Conservation (phyloP, 1,140 invertebrate species). For the Caenorhabditis brenneri region DNA sequence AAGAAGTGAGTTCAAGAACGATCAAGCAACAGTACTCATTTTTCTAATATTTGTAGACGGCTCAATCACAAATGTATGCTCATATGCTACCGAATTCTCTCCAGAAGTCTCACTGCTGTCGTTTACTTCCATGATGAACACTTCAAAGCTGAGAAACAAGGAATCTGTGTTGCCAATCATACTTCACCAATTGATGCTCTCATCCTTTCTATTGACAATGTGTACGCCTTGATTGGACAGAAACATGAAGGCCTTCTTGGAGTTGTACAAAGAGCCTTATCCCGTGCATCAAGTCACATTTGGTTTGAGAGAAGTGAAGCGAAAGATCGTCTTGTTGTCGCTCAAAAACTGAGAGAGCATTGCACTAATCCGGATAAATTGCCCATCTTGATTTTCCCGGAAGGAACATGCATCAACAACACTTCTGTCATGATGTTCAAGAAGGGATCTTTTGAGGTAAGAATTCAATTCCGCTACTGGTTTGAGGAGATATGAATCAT, state of each 20-base stretch:
- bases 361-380: constrained; percentile 89
- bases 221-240: constrained; percentile 97
- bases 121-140: constrained; percentile 84
- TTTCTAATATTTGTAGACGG: constrained; percentile 70
- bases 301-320: constrained; percentile 98
- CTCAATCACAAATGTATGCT: constrained; percentile 82
- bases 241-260: constrained; percentile 92
- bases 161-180: constrained; percentile 98
- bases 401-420: constrained; percentile 98
- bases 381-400: constrained; percentile 97
- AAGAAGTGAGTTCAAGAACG: constrained; percentile 73
- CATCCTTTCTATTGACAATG: constrained; percentile 93
- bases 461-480: no score
- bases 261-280: constrained; percentile 87
- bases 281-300: constrained; percentile 91
- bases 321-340: constrained; percentile 87
- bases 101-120: constrained; percentile 84
- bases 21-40: not conserved
- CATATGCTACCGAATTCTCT: constrained; percentile 86
- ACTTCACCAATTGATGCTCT: constrained; percentile 97
- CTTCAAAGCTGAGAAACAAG: constrained; percentile 68
- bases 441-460: constrained; percentile 96
- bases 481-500: no score
- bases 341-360: constrained; percentile 76
- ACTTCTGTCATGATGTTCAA: constrained; percentile 99